These are phyloP conservation scores for Melanostoma scalare DNA, from an alignment of 2,888 invertebrate genomes.

Conservation along the genomic window DNA sequence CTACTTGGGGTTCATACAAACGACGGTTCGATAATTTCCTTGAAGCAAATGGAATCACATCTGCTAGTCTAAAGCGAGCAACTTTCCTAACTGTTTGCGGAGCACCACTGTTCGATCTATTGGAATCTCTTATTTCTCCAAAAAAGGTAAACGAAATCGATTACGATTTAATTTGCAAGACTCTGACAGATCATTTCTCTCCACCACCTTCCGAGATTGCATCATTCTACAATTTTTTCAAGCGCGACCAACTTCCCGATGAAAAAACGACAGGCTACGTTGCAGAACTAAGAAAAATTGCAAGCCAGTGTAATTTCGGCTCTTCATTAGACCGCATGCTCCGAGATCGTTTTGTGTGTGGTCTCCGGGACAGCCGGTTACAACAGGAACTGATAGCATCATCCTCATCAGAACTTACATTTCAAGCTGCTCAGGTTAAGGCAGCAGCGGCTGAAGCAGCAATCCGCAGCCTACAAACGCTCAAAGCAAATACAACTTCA, in stretches of 20 bases:
- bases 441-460: constrained; percentile 2
- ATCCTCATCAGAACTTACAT: constrained; percentile 11
- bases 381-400: constrained; percentile 21
- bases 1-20: constrained; percentile 8
- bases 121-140: constrained; percentile 5
- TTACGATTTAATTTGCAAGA: constrained; percentile 7
- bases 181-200: constrained; percentile 20
- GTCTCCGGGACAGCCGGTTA: constrained; percentile 8
- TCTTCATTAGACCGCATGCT: constrained; percentile 15
- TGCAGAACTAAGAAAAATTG: constrained; percentile 80
- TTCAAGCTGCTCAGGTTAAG: not conserved
- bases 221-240: constrained; percentile 34
- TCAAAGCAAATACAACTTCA: not conserved
- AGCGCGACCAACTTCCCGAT: constrained; percentile 25
- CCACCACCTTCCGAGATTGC: constrained; percentile 25
- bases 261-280: constrained; percentile 26
- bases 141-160: constrained; percentile 21
- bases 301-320: constrained; percentile 80
- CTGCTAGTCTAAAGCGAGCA: constrained; percentile 14
- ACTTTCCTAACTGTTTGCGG: constrained; percentile 31
- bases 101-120: constrained; percentile 9
- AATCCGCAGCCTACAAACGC: constrained; percentile 10
- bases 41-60: constrained; percentile 27
- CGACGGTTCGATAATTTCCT: constrained; percentile 9
- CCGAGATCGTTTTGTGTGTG: constrained; percentile 22